Evolutionary conservation across 2,113 vertebrate genomes (phyloP).

Genomic region (Eolophus roseicapilla): DNA sequence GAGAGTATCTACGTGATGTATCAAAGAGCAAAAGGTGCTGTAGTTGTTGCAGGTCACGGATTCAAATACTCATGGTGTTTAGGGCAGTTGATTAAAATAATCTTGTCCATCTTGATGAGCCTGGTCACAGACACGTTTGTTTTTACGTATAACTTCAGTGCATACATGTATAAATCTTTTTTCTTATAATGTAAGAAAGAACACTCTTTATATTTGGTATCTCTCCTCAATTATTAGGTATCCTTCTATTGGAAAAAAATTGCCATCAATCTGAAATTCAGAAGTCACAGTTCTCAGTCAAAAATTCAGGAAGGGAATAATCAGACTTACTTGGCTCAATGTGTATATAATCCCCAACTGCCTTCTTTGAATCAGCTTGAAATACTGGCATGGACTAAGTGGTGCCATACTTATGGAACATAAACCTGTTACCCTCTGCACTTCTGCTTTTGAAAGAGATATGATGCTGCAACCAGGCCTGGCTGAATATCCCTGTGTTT

Average conservation of each 20-base stretch:
- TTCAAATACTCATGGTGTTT: not conserved
- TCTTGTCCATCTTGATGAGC: not conserved
- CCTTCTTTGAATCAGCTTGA: not conserved
- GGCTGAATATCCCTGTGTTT: not conserved
- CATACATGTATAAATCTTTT: not conserved
- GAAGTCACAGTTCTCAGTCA: not conserved
- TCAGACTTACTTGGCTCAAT: not conserved
- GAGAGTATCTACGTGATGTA: not conserved
- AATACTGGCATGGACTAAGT: not conserved
- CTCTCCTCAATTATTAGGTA: not conserved
- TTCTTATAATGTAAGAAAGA: not conserved
- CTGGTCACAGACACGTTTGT: not conserved
- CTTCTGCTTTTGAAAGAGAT: not conserved
- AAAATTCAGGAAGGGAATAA: not conserved
- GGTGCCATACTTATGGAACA: rapidly evolving
- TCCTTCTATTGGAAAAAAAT: not conserved
- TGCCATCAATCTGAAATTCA: not conserved
- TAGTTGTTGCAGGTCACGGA: not conserved
- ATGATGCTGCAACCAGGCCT: not conserved
- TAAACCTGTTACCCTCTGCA: not conserved
- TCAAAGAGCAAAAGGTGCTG: not conserved
- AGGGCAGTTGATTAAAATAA: not conserved
- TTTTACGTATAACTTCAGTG: not conserved
- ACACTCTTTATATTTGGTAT: not conserved
- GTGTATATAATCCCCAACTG: not conserved